Percentiles rank a stretch among this genome's conserved stretches.
Conservation (phyloP, 2,888 invertebrate genomes). For the Amorpha juglandis region DNA sequence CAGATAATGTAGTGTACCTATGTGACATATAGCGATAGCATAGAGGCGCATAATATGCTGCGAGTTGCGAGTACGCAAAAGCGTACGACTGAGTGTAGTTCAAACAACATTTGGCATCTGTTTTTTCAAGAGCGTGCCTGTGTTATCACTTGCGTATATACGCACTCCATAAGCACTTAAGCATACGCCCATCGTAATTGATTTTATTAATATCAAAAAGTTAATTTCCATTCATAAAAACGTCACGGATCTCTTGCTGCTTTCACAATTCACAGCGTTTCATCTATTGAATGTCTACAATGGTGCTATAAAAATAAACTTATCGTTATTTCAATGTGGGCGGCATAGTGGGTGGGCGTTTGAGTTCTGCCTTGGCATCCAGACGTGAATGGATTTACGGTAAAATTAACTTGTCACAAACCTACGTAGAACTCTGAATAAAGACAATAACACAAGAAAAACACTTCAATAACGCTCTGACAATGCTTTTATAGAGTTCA, state of each 20-base stretch:
- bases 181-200: too few relatives aligned
- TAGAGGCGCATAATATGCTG: too few relatives aligned
- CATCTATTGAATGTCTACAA: background rate
- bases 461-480: background rate
- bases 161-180: too few relatives aligned
- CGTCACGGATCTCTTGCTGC: background rate
- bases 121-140: too few relatives aligned
- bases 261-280: background rate
- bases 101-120: too few relatives aligned
- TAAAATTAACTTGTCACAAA: background rate
- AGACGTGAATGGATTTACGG: background rate
- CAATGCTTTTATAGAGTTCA: constrained; percentile 6
- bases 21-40: too few relatives aligned
- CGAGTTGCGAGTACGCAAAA: too few relatives aligned
- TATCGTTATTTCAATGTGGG: constrained; percentile 7
- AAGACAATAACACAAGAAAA: constrained; percentile 3
- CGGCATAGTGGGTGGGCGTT: constrained; percentile 9
- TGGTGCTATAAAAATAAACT: constrained; percentile 6
- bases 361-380: constrained; percentile 1
- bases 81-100: too few relatives aligned
- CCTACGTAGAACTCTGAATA: background rate
- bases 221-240: background rate
- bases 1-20: too few relatives aligned
- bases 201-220: background rate
- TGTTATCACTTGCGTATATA: too few relatives aligned